Conservation (phyloP, 2,113 vertebrate genomes). For the Gulo gulo region DNA sequence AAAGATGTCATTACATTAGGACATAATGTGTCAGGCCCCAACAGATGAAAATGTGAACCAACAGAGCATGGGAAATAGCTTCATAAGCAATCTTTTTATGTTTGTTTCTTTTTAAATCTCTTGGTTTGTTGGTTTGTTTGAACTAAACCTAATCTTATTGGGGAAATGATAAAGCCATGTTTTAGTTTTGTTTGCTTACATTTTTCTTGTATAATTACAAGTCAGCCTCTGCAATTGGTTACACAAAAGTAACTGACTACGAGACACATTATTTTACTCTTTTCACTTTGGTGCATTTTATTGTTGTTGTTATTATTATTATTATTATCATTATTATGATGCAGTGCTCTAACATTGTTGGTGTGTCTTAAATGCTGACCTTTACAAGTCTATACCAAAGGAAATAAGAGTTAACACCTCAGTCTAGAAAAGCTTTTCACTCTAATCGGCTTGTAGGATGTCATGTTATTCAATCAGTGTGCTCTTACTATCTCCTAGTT, state of each 20-base stretch:
- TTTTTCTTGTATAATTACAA: neutral
- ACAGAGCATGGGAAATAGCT: neutral
- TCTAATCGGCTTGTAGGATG: neutral
- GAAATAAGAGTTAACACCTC: neutral
- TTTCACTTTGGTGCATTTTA: neutral
- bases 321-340: neutral
- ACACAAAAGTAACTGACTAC: neutral
- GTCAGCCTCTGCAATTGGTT: neutral
- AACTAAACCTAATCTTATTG: neutral
- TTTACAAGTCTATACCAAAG: neutral
- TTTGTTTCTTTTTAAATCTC: neutral
- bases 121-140: neutral
- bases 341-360: neutral
- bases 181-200: neutral
- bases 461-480: neutral
- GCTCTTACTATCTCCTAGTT: neutral
- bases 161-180: neutral
- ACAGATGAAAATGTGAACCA: constrained; percentile 4
- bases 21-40: neutral
- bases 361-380: neutral
- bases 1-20: constrained; percentile 1
- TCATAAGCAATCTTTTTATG: neutral
- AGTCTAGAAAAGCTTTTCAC: neutral
- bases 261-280: neutral
- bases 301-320: neutral